Percentiles rank a stretch among this genome's conserved stretches.
These are phyloP conservation scores for Delichon dasypus DNA, from an alignment of 2,797 vertebrate species.

Conservation along the genomic window DNA sequence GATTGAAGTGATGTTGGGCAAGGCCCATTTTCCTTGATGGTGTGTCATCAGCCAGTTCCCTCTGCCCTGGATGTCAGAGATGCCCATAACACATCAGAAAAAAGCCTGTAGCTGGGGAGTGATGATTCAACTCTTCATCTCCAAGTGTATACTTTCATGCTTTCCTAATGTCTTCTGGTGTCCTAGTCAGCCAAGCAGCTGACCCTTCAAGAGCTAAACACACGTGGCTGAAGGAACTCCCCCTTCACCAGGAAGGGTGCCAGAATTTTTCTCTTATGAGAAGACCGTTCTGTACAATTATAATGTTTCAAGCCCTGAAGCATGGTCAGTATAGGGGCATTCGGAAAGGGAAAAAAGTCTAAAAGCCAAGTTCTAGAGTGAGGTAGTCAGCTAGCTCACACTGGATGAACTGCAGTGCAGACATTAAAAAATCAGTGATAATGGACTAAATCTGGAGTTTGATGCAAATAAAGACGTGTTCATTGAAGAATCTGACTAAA, in stretches of 20 bases:
- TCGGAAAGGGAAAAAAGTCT: not conserved
- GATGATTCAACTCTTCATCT: not conserved
- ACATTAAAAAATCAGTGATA: not conserved
- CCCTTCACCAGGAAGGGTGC: not conserved
- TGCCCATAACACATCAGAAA: not conserved
- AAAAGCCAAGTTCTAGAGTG: not conserved
- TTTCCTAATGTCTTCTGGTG: not conserved
- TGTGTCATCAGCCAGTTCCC: not conserved
- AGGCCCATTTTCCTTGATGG: not conserved
- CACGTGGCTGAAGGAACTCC: not conserved
- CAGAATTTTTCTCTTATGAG: not conserved
- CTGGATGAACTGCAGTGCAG: not conserved
- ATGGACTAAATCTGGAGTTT: not conserved
- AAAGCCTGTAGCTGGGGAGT: not conserved
- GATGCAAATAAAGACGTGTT: not conserved
- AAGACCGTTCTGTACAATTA: not conserved
- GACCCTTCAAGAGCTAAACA: not conserved
- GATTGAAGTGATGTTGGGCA: not conserved
- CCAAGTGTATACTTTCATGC: not conserved
- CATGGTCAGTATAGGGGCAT: not conserved
- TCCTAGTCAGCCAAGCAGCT: not conserved
- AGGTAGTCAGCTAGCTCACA: not conserved
- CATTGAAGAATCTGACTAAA: not conserved
- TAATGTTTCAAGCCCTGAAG: not conserved
- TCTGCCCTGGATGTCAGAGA: not conserved